phyloP scores from a whole-genome alignment of 1,140 invertebrate species.

The Nomia melanderi region DNA sequence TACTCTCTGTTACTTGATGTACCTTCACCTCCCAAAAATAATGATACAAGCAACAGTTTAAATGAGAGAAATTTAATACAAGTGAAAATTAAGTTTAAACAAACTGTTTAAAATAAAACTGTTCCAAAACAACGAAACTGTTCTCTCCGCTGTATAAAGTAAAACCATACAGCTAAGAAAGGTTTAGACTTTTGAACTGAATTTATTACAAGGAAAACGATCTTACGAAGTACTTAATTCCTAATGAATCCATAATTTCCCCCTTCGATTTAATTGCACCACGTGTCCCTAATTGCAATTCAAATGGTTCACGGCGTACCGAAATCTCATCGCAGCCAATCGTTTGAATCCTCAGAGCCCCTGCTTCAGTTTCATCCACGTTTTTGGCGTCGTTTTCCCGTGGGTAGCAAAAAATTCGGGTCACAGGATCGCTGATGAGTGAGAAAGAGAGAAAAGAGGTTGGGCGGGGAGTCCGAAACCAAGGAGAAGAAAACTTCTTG shows the following conservation, averaged over 20 bases:
- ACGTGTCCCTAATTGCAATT: conserved; percentile 1
- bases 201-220: background rate
- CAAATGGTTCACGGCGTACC: background rate
- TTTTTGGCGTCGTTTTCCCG: background rate
- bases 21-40: too few species aligned
- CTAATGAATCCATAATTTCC: conserved; percentile 1
- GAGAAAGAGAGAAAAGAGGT: too few species aligned
- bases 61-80: too few species aligned
- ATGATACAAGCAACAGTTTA: too few species aligned
- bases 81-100: too few species aligned
- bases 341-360: background rate
- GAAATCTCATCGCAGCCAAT: background rate
- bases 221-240: background rate
- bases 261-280: background rate
- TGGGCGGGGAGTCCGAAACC: background rate
- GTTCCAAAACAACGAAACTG: too few species aligned
- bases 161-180: too few species aligned
- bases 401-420: background rate
- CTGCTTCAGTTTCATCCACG: background rate
- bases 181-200: too few species aligned
- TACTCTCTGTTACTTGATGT: too few species aligned
- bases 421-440: background rate
- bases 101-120: too few species aligned
- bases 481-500: background rate
- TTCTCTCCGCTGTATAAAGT: too few species aligned